Percentiles rank a stretch among this genome's conserved stretches.
These are phyloP conservation scores for Cyclopterus lumpus DNA, from an alignment of 2,797 vertebrate genomes.

Conservation along the genomic window DNA sequence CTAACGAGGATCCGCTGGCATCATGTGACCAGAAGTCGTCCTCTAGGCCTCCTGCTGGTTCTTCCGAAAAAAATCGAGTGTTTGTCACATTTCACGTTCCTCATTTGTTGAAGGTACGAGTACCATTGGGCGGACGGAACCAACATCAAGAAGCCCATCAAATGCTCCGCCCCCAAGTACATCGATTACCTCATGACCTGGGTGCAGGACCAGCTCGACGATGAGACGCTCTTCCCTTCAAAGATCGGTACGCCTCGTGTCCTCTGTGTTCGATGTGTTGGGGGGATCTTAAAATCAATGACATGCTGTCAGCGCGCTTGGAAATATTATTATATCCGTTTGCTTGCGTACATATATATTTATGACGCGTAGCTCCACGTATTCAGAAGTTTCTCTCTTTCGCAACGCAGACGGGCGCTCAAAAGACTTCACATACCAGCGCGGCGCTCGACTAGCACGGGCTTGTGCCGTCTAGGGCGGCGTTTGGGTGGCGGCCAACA, in stretches of 20 bases:
- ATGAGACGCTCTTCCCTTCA: constrained; percentile 96
- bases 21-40: too few species aligned
- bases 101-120: constrained; percentile 87
- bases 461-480: constrained; percentile 36
- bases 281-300: neutral
- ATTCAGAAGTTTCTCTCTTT: neutral
- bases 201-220: constrained; percentile 99
- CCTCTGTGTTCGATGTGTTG: constrained; percentile 1
- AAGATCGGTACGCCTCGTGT: constrained; percentile 90
- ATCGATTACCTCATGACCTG: constrained; percentile 99
- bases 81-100: too few species aligned
- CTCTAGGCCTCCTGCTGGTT: too few species aligned
- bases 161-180: constrained; percentile 98
- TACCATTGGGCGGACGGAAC: constrained; percentile 99
- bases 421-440: neutral
- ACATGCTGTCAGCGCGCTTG: too few species aligned
- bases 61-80: too few species aligned
- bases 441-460: constrained; percentile 28
- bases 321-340: too few species aligned
- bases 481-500: constrained; percentile 40
- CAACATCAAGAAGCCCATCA: constrained; percentile 99
- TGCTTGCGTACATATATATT: too few species aligned
- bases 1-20: too few species aligned
- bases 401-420: neutral
- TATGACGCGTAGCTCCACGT: too few species aligned